phyloP scores from a whole-genome alignment of 2,113 vertebrate species.

The Plecturocebus donacophilus region DNA sequence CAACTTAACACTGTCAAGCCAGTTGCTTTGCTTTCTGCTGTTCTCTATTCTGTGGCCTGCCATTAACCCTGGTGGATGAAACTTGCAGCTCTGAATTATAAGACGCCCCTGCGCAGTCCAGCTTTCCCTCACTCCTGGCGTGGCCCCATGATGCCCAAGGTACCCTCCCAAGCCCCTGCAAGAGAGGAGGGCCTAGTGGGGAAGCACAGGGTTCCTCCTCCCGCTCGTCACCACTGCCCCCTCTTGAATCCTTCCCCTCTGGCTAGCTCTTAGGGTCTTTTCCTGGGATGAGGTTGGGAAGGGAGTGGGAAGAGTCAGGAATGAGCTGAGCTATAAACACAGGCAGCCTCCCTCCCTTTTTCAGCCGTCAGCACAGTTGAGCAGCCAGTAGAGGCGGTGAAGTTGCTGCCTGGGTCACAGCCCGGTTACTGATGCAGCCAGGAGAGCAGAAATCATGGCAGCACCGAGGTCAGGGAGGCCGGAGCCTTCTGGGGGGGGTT shows the following conservation, averaged over 20 bases:
- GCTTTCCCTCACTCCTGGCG: background rate
- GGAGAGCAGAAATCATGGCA: background rate
- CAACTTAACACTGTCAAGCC: background rate
- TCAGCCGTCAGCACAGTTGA: background rate
- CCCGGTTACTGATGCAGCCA: background rate
- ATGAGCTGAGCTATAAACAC: background rate
- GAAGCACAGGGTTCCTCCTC: background rate
- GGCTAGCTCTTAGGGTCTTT: background rate
- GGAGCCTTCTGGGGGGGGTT: background rate
- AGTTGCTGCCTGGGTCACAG: background rate
- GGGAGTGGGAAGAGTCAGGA: background rate
- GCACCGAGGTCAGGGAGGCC: background rate
- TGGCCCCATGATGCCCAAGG: background rate
- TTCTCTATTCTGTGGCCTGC: background rate
- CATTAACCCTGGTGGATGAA: background rate
- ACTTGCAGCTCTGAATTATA: background rate
- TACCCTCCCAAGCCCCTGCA: background rate
- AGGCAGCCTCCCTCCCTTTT: background rate
- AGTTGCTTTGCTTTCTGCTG: conserved; percentile 21
- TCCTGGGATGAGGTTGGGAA: background rate
- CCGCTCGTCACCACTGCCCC: background rate
- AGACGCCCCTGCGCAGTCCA: background rate
- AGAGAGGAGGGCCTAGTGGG: background rate
- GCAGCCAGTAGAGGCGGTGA: background rate
- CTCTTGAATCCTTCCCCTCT: background rate